Evolutionary conservation across 2,113 vertebrate genomes (phyloP), one percentile per base, ranked within the genome.

Genomic region (Paralichthys olivaceus): DNA sequence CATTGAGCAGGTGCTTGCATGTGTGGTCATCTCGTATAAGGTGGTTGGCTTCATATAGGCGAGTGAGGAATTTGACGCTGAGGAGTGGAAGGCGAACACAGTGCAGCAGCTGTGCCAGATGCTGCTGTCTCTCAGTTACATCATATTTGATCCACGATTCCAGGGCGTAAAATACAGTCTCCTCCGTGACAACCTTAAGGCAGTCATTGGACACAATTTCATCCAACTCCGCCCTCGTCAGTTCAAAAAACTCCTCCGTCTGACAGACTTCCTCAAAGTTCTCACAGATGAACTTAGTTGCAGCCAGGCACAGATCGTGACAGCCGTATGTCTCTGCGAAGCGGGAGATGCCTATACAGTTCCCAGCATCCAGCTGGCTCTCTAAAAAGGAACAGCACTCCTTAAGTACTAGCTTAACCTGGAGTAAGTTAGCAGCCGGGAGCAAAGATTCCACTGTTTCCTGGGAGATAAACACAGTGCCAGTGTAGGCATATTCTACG

Each of bases 81-180:
- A 99, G 95, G 84, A 99, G 91, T 0, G 98, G 98, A 84, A 99
- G 87, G 14, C 98, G 96, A 19, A 99, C 98, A 28, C 97, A 97
- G 81, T 97, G 98, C 28, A 99, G 94, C 40, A 99, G 93, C 93
- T 95, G 97, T 0, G 97, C 96, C 79, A 99, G 89, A 88, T 98
- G 93, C 86, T 99, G 96, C 94, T 99, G 98, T 8, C 98, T 92
- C 89, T 99, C 96, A 34, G 95, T 96, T 69, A 96, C 95, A 5
- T 99, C 98, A 5, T 97, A 99, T 77, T 99, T 99, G 90, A 99
- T 93, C 98, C 98, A 99, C 13, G 97, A 93, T 79, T 99, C 98
- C 5, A 99, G 93, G 0, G 98, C 98, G 12, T 97, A 96, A 84
- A 99, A 99, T 45, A 99, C 98, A 0, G 95, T 95, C 89, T 99